Conservation (phyloP, 2,888 invertebrate genomes). For the Coecobrya sp. region DNA sequence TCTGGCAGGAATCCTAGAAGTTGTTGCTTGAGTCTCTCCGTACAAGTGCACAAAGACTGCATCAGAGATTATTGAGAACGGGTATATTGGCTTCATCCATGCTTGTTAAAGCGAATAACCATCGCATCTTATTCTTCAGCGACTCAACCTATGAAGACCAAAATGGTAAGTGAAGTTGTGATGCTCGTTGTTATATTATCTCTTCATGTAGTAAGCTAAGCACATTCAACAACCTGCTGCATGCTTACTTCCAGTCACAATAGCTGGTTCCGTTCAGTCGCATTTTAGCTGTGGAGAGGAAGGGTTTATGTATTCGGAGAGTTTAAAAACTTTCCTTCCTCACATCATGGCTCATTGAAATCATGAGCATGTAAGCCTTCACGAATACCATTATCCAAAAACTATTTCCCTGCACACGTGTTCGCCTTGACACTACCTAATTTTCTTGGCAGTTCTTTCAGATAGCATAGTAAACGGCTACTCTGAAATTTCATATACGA, state of each 20-base stretch:
- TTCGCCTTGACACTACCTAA: not conserved
- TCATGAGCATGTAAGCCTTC: not conserved
- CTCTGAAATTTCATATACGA: not conserved
- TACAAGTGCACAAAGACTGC: not conserved
- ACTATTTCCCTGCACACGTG: constrained; percentile 32
- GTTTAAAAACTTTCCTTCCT: constrained; percentile 62
- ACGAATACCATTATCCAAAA: constrained; percentile 40
- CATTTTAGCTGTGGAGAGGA: constrained; percentile 66
- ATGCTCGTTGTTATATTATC: not conserved
- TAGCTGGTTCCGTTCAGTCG: constrained; percentile 62
- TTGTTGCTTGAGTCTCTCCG: not conserved
- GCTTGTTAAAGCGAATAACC: not conserved
- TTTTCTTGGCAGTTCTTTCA: not conserved
- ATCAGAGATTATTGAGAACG: not conserved
- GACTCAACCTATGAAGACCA: not conserved
- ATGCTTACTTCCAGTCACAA: constrained; percentile 70
- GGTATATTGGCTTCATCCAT: not conserved
- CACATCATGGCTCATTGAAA: constrained; percentile 31
- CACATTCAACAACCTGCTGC: constrained; percentile 29
- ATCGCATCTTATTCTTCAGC: not conserved
- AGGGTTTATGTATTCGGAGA: constrained; percentile 49
- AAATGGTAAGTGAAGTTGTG: not conserved
- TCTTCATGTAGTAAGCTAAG: not conserved
- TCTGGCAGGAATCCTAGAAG: no score
- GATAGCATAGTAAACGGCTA: not conserved